Conservation (phyloP, 1,140 invertebrate genomes). For the Drosophila pseudoobscura region DNA sequence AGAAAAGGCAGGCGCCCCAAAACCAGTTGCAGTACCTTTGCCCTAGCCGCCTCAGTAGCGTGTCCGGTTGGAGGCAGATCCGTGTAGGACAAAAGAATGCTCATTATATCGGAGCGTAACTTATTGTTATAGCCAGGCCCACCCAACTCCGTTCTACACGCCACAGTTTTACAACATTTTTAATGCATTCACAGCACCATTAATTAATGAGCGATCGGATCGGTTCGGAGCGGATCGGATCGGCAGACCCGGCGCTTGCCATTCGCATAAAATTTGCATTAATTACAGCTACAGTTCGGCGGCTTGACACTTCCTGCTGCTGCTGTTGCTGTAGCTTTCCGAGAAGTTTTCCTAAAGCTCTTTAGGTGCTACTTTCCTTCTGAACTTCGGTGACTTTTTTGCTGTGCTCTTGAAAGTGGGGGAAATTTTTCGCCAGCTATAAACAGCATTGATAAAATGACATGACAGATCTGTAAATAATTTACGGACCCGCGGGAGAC, state of each 20-base stretch:
- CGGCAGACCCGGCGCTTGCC: conserved; percentile 23
- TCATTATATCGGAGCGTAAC: conserved; percentile 35
- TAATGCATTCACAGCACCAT: conserved; percentile 68
- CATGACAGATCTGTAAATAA: too few relatives aligned
- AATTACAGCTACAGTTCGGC: conserved; percentile 61
- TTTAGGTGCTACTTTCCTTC: conserved; percentile 52
- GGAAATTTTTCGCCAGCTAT: conserved; percentile 45
- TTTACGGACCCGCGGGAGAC: too few relatives aligned
- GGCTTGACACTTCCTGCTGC: conserved; percentile 67
- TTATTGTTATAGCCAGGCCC: conserved; percentile 44
- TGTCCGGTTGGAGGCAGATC: conserved; percentile 64
- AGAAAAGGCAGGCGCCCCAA: conserved; percentile 31
- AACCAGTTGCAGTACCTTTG: conserved; percentile 58
- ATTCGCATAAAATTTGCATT: conserved; percentile 72
- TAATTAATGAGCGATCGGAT: conserved; percentile 61
- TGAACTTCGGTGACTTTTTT: conserved; percentile 42
- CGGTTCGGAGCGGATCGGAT: too few relatives aligned
- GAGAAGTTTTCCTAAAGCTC: conserved; percentile 46
- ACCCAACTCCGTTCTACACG: conserved; percentile 62
- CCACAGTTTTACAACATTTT: conserved; percentile 50
- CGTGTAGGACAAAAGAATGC: conserved; percentile 61
- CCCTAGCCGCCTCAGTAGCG: conserved; percentile 8
- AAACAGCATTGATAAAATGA: background rate
- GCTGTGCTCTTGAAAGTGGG: conserved; percentile 61
- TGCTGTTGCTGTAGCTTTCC: conserved; percentile 42